phyloP scores from a whole-genome alignment of 2,888 invertebrate species.

The Tachina fera region DNA sequence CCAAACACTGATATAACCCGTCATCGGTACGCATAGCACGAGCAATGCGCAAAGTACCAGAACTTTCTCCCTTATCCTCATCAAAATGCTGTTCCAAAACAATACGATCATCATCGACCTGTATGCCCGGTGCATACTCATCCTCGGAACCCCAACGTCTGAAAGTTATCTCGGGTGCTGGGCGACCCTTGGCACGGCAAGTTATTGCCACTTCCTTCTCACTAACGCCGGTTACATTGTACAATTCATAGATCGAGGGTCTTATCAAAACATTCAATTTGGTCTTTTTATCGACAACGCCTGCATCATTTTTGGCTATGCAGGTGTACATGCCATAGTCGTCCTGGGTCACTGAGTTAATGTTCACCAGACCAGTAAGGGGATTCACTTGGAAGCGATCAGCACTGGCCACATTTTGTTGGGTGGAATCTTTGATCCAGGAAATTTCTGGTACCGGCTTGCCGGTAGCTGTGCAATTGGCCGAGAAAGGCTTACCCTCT shows the following conservation, averaged over 20 bases:
- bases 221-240: conserved; percentile 88
- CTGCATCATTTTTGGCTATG: conserved; percentile 91
- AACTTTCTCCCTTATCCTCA: conserved; percentile 85
- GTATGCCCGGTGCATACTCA: conserved; percentile 86
- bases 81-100: conserved; percentile 85
- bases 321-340: conserved; percentile 93
- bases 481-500: conserved; percentile 90
- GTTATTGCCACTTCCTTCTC: conserved; percentile 87
- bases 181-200: conserved; percentile 92
- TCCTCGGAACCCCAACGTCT: conserved; percentile 88
- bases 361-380: conserved; percentile 88
- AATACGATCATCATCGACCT: conserved; percentile 88
- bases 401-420: conserved; percentile 88
- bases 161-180: conserved; percentile 91
- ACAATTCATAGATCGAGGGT: conserved; percentile 90
- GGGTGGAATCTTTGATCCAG: conserved; percentile 91
- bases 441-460: conserved; percentile 92
- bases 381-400: conserved; percentile 87
- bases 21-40: conserved; percentile 89
- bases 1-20: conserved; percentile 94
- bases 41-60: conserved; percentile 88
- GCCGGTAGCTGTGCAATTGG: conserved; percentile 91
- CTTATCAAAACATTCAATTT: conserved; percentile 90
- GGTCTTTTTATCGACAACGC: conserved; percentile 87
- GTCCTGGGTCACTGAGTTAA: conserved; percentile 89